Conservation (phyloP, 2,888 invertebrate species). For the Fragum whitleyi region DNA sequence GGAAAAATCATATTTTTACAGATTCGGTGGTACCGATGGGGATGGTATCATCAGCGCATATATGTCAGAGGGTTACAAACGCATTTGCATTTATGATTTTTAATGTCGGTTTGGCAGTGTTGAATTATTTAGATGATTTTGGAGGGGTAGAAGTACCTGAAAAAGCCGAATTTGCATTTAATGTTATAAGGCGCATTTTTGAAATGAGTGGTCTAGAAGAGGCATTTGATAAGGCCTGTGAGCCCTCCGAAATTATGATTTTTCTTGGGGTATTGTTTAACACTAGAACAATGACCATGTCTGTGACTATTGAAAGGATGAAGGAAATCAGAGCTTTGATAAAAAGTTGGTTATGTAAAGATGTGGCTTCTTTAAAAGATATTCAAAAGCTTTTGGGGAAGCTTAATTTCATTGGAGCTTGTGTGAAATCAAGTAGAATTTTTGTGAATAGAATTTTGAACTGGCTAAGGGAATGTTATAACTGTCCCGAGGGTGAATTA, state of each 20-base stretch:
- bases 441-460: slow-evolving; percentile 4
- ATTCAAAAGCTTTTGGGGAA: background rate
- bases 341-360: background rate
- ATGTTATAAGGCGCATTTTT: too few species aligned
- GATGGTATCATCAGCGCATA: background rate
- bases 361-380: background rate
- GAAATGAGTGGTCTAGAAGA: background rate
- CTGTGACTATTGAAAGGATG: background rate
- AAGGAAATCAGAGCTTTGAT: background rate
- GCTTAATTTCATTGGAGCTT: background rate
- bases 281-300: background rate
- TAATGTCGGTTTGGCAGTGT: too few species aligned
- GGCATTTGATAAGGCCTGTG: background rate
- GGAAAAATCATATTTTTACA: background rate
- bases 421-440: background rate
- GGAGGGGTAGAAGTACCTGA: background rate
- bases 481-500: background rate
- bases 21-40: background rate
- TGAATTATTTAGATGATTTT: slow-evolving; percentile 7
- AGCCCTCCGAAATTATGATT: background rate
- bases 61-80: background rate
- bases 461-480: background rate
- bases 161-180: background rate
- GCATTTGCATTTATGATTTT: background rate
- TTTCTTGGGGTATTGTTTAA: background rate